phyloP scores from a whole-genome alignment of 1,140 invertebrate genomes.

The Drosophila murphyi region DNA sequence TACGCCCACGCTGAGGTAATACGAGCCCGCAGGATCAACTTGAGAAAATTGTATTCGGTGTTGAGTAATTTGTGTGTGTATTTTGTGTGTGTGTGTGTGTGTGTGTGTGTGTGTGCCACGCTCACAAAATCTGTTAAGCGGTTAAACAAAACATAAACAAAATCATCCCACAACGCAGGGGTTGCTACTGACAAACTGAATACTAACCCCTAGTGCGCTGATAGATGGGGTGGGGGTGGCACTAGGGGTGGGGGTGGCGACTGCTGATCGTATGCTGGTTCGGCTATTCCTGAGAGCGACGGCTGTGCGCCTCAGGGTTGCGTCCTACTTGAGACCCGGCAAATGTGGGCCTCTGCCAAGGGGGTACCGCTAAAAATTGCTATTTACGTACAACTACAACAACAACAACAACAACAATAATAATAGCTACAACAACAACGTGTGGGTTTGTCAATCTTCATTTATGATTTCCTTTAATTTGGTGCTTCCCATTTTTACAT shows the following conservation, averaged over 20 bases:
- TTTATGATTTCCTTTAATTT: constrained; percentile 51
- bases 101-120: constrained; percentile 25
- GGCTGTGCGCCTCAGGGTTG: not conserved
- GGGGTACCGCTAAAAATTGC: constrained; percentile 26
- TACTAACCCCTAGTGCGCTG: constrained; percentile 36
- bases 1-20: constrained; percentile 51
- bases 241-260: constrained; percentile 6
- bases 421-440: not conserved
- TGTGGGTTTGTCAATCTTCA: constrained; percentile 68
- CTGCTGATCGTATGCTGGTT: not conserved
- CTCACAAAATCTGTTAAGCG: constrained; percentile 74
- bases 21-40: constrained; percentile 58
- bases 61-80: constrained; percentile 72
- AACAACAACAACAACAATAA: too few species aligned
- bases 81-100: too few species aligned
- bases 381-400: constrained; percentile 46
- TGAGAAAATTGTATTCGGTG: constrained; percentile 45
- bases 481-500: not conserved
- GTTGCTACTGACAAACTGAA: constrained; percentile 7
- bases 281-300: not conserved
- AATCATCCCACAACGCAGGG: constrained; percentile 28
- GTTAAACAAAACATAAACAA: constrained; percentile 68
- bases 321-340: not conserved
- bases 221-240: not conserved
- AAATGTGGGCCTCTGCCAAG: not conserved